Evolutionary conservation across 2,888 invertebrate genomes (phyloP).

Genomic region (Aleiodes testaceus): DNA sequence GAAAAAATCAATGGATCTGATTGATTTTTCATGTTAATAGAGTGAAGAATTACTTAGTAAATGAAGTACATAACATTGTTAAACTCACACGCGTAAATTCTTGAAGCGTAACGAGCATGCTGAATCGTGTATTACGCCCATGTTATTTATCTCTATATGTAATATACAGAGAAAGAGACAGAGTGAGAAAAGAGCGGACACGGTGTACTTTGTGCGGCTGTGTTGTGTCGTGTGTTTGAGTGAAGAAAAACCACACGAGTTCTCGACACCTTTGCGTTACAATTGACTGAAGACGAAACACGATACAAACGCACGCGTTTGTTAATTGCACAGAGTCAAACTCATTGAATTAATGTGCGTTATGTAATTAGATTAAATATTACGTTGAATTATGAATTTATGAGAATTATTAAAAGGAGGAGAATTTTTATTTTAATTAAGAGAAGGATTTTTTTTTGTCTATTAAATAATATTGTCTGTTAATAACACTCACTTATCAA

Average conservation of each 20-base stretch:
- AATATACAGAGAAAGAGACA: background rate
- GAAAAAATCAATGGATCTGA: background rate
- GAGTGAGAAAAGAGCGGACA: too few relatives aligned
- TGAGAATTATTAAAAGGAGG: too few relatives aligned
- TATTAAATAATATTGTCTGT: too few relatives aligned
- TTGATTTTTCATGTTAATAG: constrained; percentile 5
- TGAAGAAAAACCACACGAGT: constrained; percentile 23
- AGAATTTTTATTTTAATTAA: too few relatives aligned
- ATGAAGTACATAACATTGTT: background rate
- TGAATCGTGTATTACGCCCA: constrained; percentile 33
- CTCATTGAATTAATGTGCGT: too few relatives aligned
- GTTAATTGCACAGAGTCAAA: constrained; percentile 1
- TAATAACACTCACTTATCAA: too few relatives aligned
- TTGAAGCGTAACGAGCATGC: constrained; percentile 37
- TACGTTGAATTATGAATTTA: too few relatives aligned
- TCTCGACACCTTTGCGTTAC: constrained; percentile 6
- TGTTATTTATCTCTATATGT: constrained; percentile 28
- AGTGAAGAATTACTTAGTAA: background rate
- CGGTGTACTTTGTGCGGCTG: background rate
- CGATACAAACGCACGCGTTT: constrained; percentile 7
- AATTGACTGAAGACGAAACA: constrained; percentile 23
- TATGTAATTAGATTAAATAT: too few relatives aligned
- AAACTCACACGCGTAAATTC: constrained; percentile 36
- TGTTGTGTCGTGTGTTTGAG: background rate
- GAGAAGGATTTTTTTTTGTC: too few relatives aligned